Evolutionary conservation across 2,113 vertebrate genomes (phyloP), one percentile per base, ranked within the genome.

Genomic region (Phoxinus phoxinus): DNA sequence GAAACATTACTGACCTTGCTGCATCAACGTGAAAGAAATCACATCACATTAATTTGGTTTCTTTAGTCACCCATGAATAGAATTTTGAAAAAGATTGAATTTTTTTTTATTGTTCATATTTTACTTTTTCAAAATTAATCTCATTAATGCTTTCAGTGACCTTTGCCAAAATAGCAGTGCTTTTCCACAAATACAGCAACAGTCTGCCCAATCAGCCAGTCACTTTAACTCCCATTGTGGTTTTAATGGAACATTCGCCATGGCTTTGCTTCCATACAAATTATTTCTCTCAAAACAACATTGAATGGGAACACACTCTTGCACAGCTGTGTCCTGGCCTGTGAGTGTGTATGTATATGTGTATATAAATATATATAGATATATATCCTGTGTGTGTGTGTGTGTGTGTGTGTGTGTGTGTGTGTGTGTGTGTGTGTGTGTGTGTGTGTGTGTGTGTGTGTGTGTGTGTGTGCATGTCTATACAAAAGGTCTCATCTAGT

Each of bases 161-260:
- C 79, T 67, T 67, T 81, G 17, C 11, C 19, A 81, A 35, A 81
- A 76, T 0, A 69, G 79, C 79, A 61, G 41, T 27, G 59, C 25
- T 81, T 65, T 67, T 25, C 41, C 25, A 51, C 44, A 81, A 81
- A 81, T 51, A 48, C 32, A 5, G 10, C 81, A 32, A 35, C 21
- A 65, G 51, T 32, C 41, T 46, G 44, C 15, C 77, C 67, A 69
- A 81, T 59, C 51, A 44, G 30, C 13, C 48, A 30, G n/a, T 30
- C 53, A 59, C 65, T 81, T 17, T 48, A 72, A n/a, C 27, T 37
- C 67, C 48, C 77, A 73, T 77, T 85, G 72, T 78, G 61, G 17
- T 78, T 67, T 65, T 63, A 81, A 80, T 80, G 84, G 84, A 85
- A 85, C 65, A 59, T 85, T 79, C 75, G 30, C 30, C n/a, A 56